Evolutionary conservation across 2,888 invertebrate species (phyloP), one percentile per base, ranked within the genome.

Genomic region (Agapostemon virescens): DNA sequence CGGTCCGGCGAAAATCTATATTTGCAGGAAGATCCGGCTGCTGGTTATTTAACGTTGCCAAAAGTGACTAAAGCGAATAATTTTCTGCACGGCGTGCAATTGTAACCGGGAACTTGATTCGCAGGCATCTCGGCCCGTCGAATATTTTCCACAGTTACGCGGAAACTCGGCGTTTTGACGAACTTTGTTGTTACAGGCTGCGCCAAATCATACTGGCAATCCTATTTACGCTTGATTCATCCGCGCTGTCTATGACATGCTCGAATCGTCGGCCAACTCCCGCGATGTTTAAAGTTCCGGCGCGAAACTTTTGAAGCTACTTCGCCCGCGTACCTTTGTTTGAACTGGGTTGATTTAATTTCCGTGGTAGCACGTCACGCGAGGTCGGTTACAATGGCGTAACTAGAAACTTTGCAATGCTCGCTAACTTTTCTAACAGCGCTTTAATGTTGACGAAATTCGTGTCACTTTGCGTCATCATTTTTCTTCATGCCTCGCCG

Each of bases 261-360:
- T 76, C 81, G 71, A 75, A 49, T 71, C 68, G 52, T 52, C 67
- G 61, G 20, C 72, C 17, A 52, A 63, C 45, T 40, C 75, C 23
- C 49, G 66, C 68, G 74, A 77, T 69, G 77, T 81, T 77, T 82
- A 74, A 82, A 82, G 74, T 82, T 82, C 72, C 61, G 66, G 42
- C 74, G 77, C 61, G 77, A 82, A 82, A 82, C 82, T 82, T 82
- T 77, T 52, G 58, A 69, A 68, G 74, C 45, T 77, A 77, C 77
- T 81, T 74, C 70, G 61, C 58, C 49, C 70, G 63, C 70, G 81
- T 26, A 69, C 77, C 77, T 81, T 82, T 82, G 82, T 82, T 82
- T 82, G 82, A 81, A 82, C 77, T 81, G 58, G 77, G 71, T 77
- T 82, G 81, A 81, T 82, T 82, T 82, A 82, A 81, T 81, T 82